Evolutionary conservation across 1,140 invertebrate genomes (phyloP), one percentile per base, ranked within the genome.

Genomic region (Carcinoscorpius rotundicauda): DNA sequence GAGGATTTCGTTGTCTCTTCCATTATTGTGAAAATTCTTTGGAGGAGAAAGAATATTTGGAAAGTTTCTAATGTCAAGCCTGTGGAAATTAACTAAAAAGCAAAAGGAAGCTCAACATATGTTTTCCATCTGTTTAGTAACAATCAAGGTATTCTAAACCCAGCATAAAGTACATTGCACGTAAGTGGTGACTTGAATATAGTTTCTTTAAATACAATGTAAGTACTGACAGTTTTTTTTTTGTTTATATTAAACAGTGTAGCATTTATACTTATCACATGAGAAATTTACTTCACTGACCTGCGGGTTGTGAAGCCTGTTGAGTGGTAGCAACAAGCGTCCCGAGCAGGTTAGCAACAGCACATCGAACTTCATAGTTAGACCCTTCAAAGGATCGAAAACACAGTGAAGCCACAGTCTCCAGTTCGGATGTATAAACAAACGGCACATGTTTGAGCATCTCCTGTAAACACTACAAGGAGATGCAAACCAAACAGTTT

Each of bases 341-440:
- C 4, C 95, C 96, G 10, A 99, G 77, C 9, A 98, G 80, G 76
- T 92, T 88, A 4, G 95, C 92, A 57, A 98, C 87, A 3, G 90
- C 83, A 78, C 91, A 93, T 72, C 94, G 80, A 3, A 93, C 91
- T 80, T 97, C 92, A 78, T 96, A 97, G 78, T 92, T 96, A 5
- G 93, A 93, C 4, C 89, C 90, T 76, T 97, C 93, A 68, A 97
- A 87, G 57, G 91, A 86, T 66, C 93, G 83, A 71, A 96, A 91
- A 75, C 91, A 95, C 5, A 96, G 76, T 5, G 91, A 89, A 5
- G 89, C 86, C 59, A 95, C 80, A 71, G 85, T 93, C 76, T 97
- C 93, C 64, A 97, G 79, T 77, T 97, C 94, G 4, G 85, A 85
- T 6, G 89, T 91, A 74, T 92, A 92, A 58, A 96, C 79, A 77